Evolutionary conservation across 1,140 invertebrate species (phyloP).

Genomic region (Teleogryllus occipitalis): DNA sequence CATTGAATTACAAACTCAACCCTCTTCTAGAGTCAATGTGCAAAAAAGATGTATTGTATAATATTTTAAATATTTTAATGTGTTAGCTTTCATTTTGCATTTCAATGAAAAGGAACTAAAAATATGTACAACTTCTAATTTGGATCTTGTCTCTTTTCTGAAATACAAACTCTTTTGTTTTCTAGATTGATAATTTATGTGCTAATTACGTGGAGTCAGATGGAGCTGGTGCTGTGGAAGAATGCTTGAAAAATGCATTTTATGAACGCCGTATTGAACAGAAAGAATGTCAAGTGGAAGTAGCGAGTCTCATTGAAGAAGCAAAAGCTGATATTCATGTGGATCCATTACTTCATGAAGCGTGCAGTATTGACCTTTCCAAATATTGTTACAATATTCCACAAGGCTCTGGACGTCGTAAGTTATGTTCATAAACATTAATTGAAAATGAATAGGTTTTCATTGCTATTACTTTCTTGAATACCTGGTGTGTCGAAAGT

Average conservation of each 20-base stretch:
- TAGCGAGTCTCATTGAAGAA: constrained; percentile 73
- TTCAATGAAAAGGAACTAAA: neutral
- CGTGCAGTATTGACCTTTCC: constrained; percentile 70
- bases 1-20: constrained; percentile 78
- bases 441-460: neutral
- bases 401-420: constrained; percentile 79
- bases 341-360: constrained; percentile 67
- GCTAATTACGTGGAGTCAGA: constrained; percentile 43
- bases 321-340: constrained; percentile 73
- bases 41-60: constrained; percentile 41
- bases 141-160: neutral
- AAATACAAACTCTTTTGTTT: constrained; percentile 2
- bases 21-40: constrained; percentile 72
- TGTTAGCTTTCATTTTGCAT: neutral
- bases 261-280: constrained; percentile 60
- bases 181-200: constrained; percentile 46
- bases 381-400: constrained; percentile 74
- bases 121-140: neutral
- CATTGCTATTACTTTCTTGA: no score
- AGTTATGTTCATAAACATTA: constrained; percentile 31
- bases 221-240: constrained; percentile 57
- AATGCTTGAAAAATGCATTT: constrained; percentile 81
- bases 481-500: no score
- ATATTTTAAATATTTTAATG: neutral
- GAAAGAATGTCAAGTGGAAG: constrained; percentile 64